Percentiles rank a stretch among this genome's conserved stretches.
Evolutionary conservation across 2,797 vertebrate genomes (phyloP).

Genomic region (Streptopelia turtur): DNA sequence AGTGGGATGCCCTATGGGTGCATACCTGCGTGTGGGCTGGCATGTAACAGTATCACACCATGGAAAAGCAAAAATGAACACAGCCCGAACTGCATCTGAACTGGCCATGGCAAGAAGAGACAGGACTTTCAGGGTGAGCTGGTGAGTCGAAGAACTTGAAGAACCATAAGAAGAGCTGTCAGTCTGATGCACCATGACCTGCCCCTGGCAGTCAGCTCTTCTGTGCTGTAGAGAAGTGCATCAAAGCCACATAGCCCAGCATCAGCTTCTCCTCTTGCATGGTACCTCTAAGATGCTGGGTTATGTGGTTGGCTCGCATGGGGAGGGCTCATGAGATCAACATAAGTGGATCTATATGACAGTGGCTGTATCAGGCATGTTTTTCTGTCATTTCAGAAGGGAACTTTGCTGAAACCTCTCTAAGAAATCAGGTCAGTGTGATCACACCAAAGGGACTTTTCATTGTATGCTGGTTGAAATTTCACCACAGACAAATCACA

Average conservation of each 20-base stretch:
- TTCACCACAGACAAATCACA: not conserved
- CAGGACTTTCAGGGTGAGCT: not conserved
- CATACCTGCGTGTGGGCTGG: not conserved
- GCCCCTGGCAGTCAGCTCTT: not conserved
- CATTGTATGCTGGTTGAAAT: constrained; percentile 22
- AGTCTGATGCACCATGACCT: not conserved
- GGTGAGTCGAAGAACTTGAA: not conserved
- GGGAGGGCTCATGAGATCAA: not conserved
- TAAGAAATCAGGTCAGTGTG: not conserved
- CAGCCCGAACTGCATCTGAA: not conserved
- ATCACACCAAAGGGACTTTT: not conserved
- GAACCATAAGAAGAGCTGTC: fast-evolving
- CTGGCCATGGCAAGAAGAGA: not conserved
- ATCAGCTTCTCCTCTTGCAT: not conserved
- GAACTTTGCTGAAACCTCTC: not conserved
- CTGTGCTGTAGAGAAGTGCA: not conserved
- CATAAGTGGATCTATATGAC: not conserved
- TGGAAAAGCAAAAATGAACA: not conserved
- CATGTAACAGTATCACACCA: not conserved
- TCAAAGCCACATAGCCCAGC: not conserved
- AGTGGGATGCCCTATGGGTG: not conserved
- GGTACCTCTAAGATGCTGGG: not conserved
- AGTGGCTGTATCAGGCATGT: not conserved
- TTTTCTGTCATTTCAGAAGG: not conserved
- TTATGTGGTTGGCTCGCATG: not conserved